Evolutionary conservation across 2,797 vertebrate species (phyloP), one percentile per base, ranked within the genome.

Genomic region (Podarcis lilfordi): DNA sequence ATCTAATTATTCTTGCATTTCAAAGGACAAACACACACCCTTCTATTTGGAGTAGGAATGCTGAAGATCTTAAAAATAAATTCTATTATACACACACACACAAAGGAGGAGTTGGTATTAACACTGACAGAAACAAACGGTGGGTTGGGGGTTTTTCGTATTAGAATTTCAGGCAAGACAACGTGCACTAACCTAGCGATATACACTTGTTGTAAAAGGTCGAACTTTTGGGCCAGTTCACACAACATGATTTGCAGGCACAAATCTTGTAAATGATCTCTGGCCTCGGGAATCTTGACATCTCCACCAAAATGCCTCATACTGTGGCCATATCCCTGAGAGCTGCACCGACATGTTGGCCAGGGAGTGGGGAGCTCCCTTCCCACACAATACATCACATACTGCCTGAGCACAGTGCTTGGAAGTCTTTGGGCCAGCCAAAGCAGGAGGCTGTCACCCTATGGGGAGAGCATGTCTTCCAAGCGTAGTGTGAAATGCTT

Each of bases 1-100:
- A 91, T 68, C 82, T 69, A 92, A 17, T 88, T 91, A 35, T 93
- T 90, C 69, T 92, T 89, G 66, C 7, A 32, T 91, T 50, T 79
- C 10, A 11, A 84, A 80, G 90, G 59, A 88, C 66, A 78, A 21
- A 85, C 32, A 75, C 15, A 71, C 8, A 8, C n/a, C 82, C 61
- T 0, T 88, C 7, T 64, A 81, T 91, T 89, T 82, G n/a, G 45
- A 79, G 21, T 69, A 75, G n/a, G 50, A 90, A 94, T 19, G 29
- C 27, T 88, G 55, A 45, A 11, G 0, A 40, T 5, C 64, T 40
- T 50, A 37, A 85, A 80, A 59, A 79, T 7, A 78, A 80, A 9
- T 45, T 84, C 75, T 35, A 81, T 25, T 86, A 40, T 72, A 17
- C 8, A 5, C 32, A 85, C 11, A 66, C 45, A 55, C 50, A 50